These are phyloP conservation scores for Incurvaria masculella DNA, from an alignment of 2,888 invertebrate genomes.

Conservation along the genomic window DNA sequence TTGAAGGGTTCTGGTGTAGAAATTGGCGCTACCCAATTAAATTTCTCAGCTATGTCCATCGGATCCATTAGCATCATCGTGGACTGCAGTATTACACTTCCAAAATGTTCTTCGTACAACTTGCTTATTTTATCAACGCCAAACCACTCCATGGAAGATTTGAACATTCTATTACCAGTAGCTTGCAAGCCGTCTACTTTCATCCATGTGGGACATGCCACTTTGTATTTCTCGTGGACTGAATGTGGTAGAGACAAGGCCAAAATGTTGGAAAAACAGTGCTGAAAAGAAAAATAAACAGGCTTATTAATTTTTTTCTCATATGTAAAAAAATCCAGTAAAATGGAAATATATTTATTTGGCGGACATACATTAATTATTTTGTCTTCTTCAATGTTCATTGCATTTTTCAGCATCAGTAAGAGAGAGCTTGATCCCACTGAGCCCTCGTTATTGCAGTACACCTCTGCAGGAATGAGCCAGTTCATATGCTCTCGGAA, in stretches of 20 bases:
- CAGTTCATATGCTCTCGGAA: constrained; percentile 41
- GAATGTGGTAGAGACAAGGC: constrained; percentile 38
- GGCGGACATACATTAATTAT: constrained; percentile 32
- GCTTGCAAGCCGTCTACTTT: constrained; percentile 1
- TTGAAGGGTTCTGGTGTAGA: constrained; percentile 32
- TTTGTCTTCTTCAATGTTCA: constrained; percentile 20
- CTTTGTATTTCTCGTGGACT: constrained; percentile 32
- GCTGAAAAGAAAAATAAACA: too few relatives aligned
- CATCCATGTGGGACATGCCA: constrained; percentile 15
- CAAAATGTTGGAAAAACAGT: constrained; percentile 35
- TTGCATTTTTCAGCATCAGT: constrained; percentile 21
- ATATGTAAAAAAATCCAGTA: too few relatives aligned
- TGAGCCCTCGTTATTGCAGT: constrained; percentile 35
- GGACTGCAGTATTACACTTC: constrained; percentile 30
- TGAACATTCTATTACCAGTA: constrained; percentile 30
- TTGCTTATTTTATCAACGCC: constrained; percentile 34
- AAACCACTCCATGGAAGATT: constrained; percentile 29
- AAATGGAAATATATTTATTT: too few relatives aligned
- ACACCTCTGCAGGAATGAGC: constrained; percentile 40
- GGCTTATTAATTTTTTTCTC: too few relatives aligned
- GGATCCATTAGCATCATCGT: constrained; percentile 35
- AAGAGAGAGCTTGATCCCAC: constrained; percentile 27
- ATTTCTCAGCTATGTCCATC: constrained; percentile 23
- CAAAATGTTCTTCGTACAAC: constrained; percentile 40
- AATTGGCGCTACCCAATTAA: constrained; percentile 27